These are phyloP conservation scores for Leucophenga maculata DNA, from an alignment of 2,888 invertebrate species.

Conservation along the genomic window DNA sequence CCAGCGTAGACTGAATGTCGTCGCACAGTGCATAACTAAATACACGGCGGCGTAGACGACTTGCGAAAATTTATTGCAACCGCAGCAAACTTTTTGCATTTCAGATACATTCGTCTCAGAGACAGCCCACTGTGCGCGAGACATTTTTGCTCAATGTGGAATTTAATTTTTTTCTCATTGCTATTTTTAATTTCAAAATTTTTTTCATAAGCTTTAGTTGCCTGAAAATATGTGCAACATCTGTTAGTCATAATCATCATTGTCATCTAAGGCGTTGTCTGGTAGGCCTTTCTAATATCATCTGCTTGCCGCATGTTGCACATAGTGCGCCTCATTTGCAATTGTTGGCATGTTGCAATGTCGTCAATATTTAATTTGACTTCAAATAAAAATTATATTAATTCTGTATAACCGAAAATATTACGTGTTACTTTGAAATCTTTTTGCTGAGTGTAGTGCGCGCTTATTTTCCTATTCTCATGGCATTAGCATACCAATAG, in stretches of 20 bases:
- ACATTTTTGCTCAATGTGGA: neutral
- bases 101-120: neutral
- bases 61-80: too few species aligned
- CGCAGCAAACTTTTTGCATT: neutral
- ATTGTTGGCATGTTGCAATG: conserved; percentile 30
- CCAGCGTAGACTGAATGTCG: conserved; percentile 53
- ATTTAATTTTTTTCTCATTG: neutral
- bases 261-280: conserved; percentile 32
- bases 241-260: neutral
- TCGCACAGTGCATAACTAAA: conserved; percentile 30
- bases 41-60: too few species aligned
- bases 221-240: neutral
- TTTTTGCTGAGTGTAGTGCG: too few species aligned
- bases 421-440: too few species aligned
- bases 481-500: too few species aligned
- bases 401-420: too few species aligned
- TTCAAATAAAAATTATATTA: too few species aligned
- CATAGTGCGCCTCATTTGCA: neutral
- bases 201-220: neutral
- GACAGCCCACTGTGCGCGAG: neutral
- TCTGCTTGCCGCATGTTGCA: conserved; percentile 34
- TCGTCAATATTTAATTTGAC: too few species aligned
- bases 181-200: neutral
- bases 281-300: conserved; percentile 27
- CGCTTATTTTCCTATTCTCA: too few species aligned